Conservation (phyloP, 2,113 vertebrate species). For the Rutilus rutilus region DNA sequence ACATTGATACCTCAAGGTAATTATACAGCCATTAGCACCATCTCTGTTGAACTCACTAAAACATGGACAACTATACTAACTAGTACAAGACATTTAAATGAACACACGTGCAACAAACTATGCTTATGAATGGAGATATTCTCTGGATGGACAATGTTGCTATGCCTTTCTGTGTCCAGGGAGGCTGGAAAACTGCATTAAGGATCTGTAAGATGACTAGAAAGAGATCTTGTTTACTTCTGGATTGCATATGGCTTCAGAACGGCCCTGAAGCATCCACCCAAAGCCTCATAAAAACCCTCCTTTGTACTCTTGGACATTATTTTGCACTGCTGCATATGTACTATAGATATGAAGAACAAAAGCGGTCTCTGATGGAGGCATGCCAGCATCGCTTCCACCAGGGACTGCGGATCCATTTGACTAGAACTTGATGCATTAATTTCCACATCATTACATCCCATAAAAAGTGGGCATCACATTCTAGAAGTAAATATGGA, state of each 20-base stretch:
- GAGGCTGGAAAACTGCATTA: constrained; percentile 10
- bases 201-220: constrained; percentile 7
- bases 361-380: constrained; percentile 22
- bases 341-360: constrained; percentile 15
- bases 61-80: background rate
- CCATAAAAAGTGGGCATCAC: constrained; percentile 10
- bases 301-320: constrained; percentile 24
- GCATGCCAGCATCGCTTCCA: background rate
- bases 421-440: constrained; percentile 27
- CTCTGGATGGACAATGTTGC: background rate
- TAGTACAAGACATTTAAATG: background rate
- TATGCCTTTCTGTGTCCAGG: background rate
- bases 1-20: constrained; percentile 56
- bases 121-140: background rate
- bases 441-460: constrained; percentile 41
- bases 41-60: constrained; percentile 29
- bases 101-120: background rate
- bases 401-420: constrained; percentile 18
- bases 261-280: constrained; percentile 7
- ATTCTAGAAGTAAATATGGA: constrained; percentile 20
- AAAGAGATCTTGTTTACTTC: background rate
- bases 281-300: constrained; percentile 16
- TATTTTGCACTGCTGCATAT: constrained; percentile 28
- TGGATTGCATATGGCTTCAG: background rate
- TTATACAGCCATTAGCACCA: constrained; percentile 44